Conservation (phyloP, 2,888 invertebrate genomes). For the Neoitamus cyanurus region DNA sequence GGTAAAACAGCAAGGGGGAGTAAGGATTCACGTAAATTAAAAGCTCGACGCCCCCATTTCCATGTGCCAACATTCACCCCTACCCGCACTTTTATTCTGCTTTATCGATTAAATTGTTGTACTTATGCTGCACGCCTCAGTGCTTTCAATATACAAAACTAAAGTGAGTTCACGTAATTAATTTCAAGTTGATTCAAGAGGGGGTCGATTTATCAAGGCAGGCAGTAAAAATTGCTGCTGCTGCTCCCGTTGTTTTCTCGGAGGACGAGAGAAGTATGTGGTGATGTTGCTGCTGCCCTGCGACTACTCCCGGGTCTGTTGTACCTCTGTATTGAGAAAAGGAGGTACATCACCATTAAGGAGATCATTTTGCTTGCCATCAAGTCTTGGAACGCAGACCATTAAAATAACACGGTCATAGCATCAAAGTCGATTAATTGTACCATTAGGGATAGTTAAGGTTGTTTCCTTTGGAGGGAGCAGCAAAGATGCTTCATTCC, state of each 20-base stretch:
- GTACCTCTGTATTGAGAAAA: not conserved
- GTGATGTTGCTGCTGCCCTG: not conserved
- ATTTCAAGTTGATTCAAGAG: slow-evolving; percentile 15
- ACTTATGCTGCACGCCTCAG: not conserved
- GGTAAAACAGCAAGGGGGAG: not conserved
- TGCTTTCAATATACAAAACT: slow-evolving; percentile 1
- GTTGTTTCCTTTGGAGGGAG: not conserved
- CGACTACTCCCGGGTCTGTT: not conserved
- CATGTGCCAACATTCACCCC: not conserved
- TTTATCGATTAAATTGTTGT: slow-evolving; percentile 5
- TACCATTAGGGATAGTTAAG: slow-evolving; percentile 33
- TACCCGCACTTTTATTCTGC: not conserved
- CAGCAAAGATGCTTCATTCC: not conserved
- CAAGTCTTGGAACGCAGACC: not conserved
- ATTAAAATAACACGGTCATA: slow-evolving; percentile 39
- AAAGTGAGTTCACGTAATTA: slow-evolving; percentile 23
- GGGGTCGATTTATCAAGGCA: slow-evolving; percentile 4
- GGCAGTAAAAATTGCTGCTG: not conserved
- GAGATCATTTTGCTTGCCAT: slow-evolving; percentile 1
- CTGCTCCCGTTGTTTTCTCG: not conserved
- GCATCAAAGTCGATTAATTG: slow-evolving; percentile 31
- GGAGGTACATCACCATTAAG: slow-evolving; percentile 26
- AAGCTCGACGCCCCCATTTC: not conserved
- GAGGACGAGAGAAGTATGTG: not conserved
- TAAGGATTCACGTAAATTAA: not conserved